Conservation (phyloP, 2,797 vertebrate genomes). For the Urophycis tenuis region DNA sequence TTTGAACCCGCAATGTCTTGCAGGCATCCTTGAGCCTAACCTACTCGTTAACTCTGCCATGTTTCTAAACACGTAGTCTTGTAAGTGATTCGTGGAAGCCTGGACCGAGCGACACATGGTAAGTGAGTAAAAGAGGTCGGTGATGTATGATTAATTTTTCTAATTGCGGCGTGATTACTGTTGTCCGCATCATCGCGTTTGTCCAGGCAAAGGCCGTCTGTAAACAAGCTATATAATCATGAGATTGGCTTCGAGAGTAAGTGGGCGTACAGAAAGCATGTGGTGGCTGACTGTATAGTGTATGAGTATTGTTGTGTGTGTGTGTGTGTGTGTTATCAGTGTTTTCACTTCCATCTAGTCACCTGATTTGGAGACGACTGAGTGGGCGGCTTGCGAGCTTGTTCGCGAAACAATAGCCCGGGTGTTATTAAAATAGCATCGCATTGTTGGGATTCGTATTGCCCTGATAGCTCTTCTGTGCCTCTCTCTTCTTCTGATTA, state of each 20-base stretch:
- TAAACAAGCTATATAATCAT: background rate
- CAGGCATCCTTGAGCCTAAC: background rate
- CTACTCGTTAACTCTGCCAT: too few species aligned
- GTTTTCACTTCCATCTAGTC: conserved; percentile 6
- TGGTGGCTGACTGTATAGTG: background rate
- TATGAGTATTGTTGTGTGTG: background rate
- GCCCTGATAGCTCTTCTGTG: background rate
- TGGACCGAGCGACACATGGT: too few species aligned
- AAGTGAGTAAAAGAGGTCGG: background rate
- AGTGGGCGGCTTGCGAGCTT: background rate
- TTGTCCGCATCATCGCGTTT: background rate
- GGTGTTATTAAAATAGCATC: background rate
- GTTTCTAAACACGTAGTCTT: background rate
- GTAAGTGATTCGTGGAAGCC: too few species aligned
- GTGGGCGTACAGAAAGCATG: background rate
- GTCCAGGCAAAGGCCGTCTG: background rate
- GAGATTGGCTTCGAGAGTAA: background rate
- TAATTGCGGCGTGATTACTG: background rate
- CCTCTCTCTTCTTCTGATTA: background rate
- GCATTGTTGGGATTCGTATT: background rate
- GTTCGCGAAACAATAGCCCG: background rate
- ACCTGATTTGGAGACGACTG: background rate
- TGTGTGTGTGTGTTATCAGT: background rate
- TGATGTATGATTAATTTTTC: background rate
- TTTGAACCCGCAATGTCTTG: background rate